Base-by-base conservation (phyloP, 2,113 vertebrate genomes). In the Vulpes vulpes region DNA sequence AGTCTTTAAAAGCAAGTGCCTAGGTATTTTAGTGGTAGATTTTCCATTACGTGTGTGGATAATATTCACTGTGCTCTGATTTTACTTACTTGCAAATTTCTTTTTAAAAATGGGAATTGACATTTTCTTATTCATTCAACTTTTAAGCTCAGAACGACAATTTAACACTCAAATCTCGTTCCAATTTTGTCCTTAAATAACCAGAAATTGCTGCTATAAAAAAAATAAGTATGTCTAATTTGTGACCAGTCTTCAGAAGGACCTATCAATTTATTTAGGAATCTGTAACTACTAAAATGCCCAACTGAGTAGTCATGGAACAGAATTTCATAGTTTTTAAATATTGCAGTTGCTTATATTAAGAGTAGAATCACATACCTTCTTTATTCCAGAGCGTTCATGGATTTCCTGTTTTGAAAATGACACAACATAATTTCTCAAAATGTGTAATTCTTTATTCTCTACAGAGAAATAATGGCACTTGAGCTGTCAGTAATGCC, bases 1-100 rank as follows among this genome's bases (percentile, higher is more conserved):
- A 97, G 95, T 91, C 91, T 98, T 97, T 97, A 95, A 97, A 91
- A 91, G 95, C 96, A 89, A 96, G 49, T 95, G 98, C 94, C 96
- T 97, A 97, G 97, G 98, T 97, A 97, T 97, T 98, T 97, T 82
- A 93, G 95, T 97, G 93, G 80, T 96, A 95, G 93, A 90, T 92
- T 95, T 94, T 95, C 96, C 80, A 89, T 95, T 95, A 91, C 65
- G 14, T 86, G 35, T 89, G 51, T 91, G 95, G 89, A n/a, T 94
- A 91, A 86, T 91, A 86, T 81, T 90, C 82, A 55, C 96, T 92
- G 23, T 85, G 92, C 85, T 93, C 82, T 97, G 96, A 96, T 97
- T 97, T 97, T 82, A 93, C 97, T 97, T 94, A 95, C 69, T 96
- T 95, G 91, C 96, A 96, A 78, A 95, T 97, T 97, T 92, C 79